These are phyloP conservation scores for Emydura subglobosa DNA, from an alignment of 2,113 vertebrate genomes.

Conservation along the genomic window DNA sequence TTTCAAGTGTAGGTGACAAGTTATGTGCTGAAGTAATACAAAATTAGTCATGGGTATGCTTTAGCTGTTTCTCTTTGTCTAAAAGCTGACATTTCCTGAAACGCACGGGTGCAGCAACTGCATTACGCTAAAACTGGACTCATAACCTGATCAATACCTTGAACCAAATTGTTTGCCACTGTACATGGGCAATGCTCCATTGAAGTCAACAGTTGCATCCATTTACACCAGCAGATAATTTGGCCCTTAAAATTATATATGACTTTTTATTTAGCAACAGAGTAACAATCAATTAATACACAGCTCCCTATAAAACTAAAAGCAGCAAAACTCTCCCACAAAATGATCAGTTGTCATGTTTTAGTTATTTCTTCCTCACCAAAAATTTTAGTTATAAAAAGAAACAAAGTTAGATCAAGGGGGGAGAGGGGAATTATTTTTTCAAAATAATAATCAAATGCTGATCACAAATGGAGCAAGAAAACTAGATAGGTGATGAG, in stretches of 20 bases:
- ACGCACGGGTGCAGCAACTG: neutral
- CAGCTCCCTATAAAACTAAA: neutral
- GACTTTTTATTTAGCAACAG: neutral
- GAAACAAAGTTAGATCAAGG: neutral
- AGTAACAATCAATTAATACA: neutral
- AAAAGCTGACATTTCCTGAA: neutral
- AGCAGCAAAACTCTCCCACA: neutral
- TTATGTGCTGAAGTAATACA: neutral
- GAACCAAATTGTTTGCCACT: neutral
- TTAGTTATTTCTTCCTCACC: neutral
- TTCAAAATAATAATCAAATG: neutral
- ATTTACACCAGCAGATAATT: neutral
- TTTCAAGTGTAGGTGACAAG: slow-evolving; percentile 1
- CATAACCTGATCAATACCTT: neutral
- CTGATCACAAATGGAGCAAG: neutral
- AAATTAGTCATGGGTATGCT: neutral
- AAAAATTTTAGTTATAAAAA: neutral
- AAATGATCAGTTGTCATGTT: neutral
- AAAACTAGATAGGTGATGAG: neutral
- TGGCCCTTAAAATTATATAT: neutral
- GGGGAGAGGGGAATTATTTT: neutral
- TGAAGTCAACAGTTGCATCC: neutral
- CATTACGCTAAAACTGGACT: neutral
- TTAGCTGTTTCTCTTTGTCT: neutral
- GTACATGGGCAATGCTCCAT: neutral